Base-by-base conservation (phyloP, 30 jellyfish, hydroid and myxozoan species). In the Sanderia malayensis region DNA sequence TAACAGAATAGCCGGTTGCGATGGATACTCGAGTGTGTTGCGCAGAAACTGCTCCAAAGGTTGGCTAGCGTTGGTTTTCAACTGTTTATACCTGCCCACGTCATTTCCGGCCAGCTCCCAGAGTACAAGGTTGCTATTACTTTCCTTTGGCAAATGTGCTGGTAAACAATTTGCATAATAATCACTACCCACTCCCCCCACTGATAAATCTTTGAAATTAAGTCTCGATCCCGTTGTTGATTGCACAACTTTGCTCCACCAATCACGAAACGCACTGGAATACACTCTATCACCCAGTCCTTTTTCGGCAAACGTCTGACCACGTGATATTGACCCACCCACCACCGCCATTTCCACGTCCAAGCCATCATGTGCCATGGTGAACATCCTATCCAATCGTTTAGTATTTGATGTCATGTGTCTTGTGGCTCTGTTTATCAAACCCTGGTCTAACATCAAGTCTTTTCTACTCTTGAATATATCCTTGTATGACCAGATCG, bases 91-190 rank as follows among this genome's bases (percentile, higher is more conserved):
- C 23, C 87, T 62, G 15, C 61, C 78, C n/a, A 71, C 70, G 33
- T 83, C 95, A 46, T 75, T 83, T 23, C 95, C 95, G 3, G 95
- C 71, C 9, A 83, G 76, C 25, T 83, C 95, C 95, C 95, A 83
- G n/a, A 83, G 83, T 0, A 83, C 58, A 34, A 83, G 47, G 30
- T 83, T 83, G 18, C 83, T 73, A 23, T 83, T 61, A 11, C 80
- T 44, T 33, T 83, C 86, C 22, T 46, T 64, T n/a, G 95, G 89
- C 30, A 83, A 44, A 66, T 83, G 95, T 22, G 61, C 82, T 8
- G 86, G 81, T 58, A 83, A 58, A 19, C 95, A 83, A 59, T 75
- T 74, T 2, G 95, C 86, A 61, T 59, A 83, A 26, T 83, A 83
- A 15, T 73, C 95, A 25, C 88, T 70, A 27, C 95, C 95, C 23